phyloP scores from a whole-genome alignment of 2,888 invertebrate species.

The Lasioglossum marginatum region DNA sequence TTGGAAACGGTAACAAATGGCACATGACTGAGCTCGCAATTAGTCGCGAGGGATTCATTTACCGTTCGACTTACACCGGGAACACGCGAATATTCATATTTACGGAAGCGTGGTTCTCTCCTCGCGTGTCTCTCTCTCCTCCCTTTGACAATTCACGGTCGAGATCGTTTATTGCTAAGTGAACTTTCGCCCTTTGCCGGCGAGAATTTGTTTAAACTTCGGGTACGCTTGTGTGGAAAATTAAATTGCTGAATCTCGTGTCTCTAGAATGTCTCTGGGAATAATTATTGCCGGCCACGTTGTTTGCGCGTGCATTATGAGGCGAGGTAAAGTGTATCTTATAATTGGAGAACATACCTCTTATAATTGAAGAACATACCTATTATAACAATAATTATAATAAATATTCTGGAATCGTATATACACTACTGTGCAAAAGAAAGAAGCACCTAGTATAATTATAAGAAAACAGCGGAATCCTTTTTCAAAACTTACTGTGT shows the following conservation, averaged over 20 bases:
- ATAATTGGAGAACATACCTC: too few species aligned
- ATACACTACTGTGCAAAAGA: too few species aligned
- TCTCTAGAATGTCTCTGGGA: background rate
- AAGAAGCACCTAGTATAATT: too few species aligned
- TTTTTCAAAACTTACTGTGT: too few species aligned
- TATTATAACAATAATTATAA: background rate
- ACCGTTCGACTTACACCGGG: slow-evolving; percentile 59
- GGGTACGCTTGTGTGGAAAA: background rate
- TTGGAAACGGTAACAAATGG: slow-evolving; percentile 60
- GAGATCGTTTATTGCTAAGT: background rate
- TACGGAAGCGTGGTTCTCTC: slow-evolving; percentile 10
- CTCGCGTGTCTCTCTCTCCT: background rate
- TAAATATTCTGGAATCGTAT: background rate
- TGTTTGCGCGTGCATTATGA: background rate
- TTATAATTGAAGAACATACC: background rate
- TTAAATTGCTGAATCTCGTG: background rate
- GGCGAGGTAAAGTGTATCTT: background rate
- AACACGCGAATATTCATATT: slow-evolving; percentile 51
- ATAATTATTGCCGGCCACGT: background rate
- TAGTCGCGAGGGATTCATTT: slow-evolving; percentile 69
- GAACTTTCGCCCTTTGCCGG: background rate
- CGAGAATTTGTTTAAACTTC: slow-evolving; percentile 11
- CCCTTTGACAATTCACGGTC: background rate
- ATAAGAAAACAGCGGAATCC: too few species aligned
- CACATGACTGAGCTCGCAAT: slow-evolving; percentile 62